phyloP scores from a whole-genome alignment of 2,797 vertebrate species.

The Pelodytes ibericus region DNA sequence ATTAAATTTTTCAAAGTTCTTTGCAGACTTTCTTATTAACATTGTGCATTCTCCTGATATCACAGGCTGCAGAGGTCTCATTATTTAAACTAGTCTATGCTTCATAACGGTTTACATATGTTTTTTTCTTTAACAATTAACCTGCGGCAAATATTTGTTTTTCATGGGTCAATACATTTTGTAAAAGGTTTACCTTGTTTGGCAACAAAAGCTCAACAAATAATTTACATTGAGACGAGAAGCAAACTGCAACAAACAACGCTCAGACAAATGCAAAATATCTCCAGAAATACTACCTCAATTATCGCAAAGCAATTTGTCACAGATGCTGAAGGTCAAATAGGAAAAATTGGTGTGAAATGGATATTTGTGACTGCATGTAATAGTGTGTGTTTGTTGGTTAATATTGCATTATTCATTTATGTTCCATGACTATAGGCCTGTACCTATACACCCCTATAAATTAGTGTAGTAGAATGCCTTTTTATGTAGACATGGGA shows the following conservation, averaged over 20 bases:
- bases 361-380: no score
- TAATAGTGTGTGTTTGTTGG: no score
- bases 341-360: neutral
- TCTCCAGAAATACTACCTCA: neutral
- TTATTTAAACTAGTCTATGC: neutral
- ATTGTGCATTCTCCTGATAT: no score
- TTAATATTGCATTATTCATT: no score
- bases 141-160: slow-evolving; percentile 32
- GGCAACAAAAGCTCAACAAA: slow-evolving; percentile 10
- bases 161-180: slow-evolving; percentile 16
- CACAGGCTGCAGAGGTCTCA: no score
- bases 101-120: neutral
- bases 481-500: no score
- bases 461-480: no score
- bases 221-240: neutral
- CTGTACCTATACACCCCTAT: no score
- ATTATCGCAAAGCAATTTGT: slow-evolving; percentile 11
- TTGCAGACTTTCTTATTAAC: no score
- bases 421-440: no score
- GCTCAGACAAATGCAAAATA: slow-evolving; percentile 7
- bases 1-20: no score
- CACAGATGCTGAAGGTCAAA: slow-evolving; percentile 23
- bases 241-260: no score
- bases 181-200: slow-evolving; percentile 38
- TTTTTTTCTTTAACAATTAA: slow-evolving; percentile 18